Evolutionary conservation across 2,888 invertebrate genomes (phyloP).

Genomic region (Esperia sulphurella): DNA sequence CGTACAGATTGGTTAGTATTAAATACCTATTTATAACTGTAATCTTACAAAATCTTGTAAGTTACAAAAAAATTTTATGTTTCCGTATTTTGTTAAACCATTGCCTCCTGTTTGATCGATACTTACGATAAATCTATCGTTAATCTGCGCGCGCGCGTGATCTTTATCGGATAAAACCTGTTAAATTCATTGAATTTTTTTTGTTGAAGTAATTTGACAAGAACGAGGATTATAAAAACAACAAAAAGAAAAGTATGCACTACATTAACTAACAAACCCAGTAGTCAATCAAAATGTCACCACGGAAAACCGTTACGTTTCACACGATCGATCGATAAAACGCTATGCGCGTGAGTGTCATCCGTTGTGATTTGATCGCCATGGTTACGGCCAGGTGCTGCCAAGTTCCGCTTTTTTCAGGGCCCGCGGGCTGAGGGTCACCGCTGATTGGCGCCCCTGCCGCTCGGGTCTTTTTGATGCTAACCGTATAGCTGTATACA

Average conservation of each 20-base stretch:
- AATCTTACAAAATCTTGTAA: too few species aligned
- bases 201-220: too few species aligned
- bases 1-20: too few species aligned
- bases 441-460: slow-evolving; percentile 41
- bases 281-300: slow-evolving; percentile 15
- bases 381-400: slow-evolving; percentile 76
- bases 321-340: slow-evolving; percentile 39
- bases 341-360: slow-evolving; percentile 36
- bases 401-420: slow-evolving; percentile 39
- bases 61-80: too few species aligned
- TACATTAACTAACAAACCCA: background rate
- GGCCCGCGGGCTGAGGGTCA: slow-evolving; percentile 34
- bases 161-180: too few species aligned
- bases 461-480: slow-evolving; percentile 24
- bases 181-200: too few species aligned
- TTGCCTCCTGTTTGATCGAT: too few species aligned
- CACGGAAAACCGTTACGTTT: slow-evolving; percentile 59
- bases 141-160: too few species aligned
- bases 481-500: slow-evolving; percentile 29
- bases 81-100: too few species aligned
- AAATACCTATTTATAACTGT: too few species aligned
- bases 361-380: slow-evolving; percentile 70
- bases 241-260: background rate
- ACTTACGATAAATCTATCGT: too few species aligned
- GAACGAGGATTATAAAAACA: too few species aligned